Base-by-base conservation (phyloP, 1,140 invertebrate genomes). In the Zaprionus inermis region DNA sequence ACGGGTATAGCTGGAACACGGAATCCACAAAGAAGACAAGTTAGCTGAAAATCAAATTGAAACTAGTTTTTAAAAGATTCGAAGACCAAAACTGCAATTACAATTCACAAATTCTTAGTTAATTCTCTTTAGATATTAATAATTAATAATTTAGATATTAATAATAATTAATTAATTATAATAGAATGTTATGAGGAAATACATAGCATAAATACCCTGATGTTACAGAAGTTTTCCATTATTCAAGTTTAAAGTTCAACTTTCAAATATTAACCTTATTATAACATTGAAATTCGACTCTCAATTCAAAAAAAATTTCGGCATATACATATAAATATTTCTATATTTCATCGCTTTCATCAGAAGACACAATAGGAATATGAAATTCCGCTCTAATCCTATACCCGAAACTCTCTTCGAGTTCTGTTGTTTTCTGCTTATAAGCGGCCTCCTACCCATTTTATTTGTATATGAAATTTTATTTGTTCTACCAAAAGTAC, bases 1-100 rank as follows among this genome's bases (percentile, higher is more conserved):
- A 97, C 94, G 97, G 97, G 30, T 91, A 96, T 44, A 91, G 94
- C 70, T 97, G 96, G 96, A 70, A 92, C 7, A 52, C 41, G 10
- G 28, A 56, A 10, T 49, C 44, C 12, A 11, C 1, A 5, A 54
- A 59, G 24, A 75, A 71, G 28, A 22, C 28, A 12, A 71, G 12
- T 28, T 71, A 68, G 38, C 22, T 55, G 1, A 10, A 44, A 36
- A 46, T 38, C 14, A 28, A 41, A 38, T 16, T 44, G 0, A 41
- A 18, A 11, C 24, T 10, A 41, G 18, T 14, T 22, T 56, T 3
- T 20, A 56, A 20, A 11, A 3, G 3, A 18, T 16, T 16, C 10
- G 11, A 16, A 55, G 30, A 32, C 52, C n/a, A n/a, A n/a, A n/a
- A n/a, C n/a, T 55, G 30, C 4, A 55, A 55, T 32, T 55, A 18